Percentiles rank a stretch among this genome's conserved stretches.
Evolutionary conservation across 2,888 invertebrate species (phyloP).

Genomic region (Pammene fasciana): DNA sequence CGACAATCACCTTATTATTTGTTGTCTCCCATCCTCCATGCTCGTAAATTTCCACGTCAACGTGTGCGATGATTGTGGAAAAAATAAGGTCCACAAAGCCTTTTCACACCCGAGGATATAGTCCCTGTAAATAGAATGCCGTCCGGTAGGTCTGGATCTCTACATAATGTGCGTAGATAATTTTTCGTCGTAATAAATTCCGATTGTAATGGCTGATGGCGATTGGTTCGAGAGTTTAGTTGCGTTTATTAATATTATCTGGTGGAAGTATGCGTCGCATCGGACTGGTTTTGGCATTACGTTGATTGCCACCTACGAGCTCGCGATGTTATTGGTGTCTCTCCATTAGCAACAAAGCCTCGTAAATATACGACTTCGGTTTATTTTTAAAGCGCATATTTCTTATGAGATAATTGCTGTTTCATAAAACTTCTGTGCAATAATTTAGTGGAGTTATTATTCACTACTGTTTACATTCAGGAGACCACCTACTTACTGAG

Average conservation of each 20-base stretch:
- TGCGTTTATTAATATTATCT: slow-evolving; percentile 66
- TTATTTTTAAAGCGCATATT: slow-evolving; percentile 61
- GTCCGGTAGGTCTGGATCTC: slow-evolving; percentile 56
- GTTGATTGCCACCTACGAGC: slow-evolving; percentile 67
- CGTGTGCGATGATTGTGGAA: slow-evolving; percentile 81
- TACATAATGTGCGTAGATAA: slow-evolving; percentile 76
- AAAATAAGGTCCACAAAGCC: slow-evolving; percentile 77
- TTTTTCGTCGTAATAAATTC: slow-evolving; percentile 82
- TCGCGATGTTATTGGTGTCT: slow-evolving; percentile 59
- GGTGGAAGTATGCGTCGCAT: slow-evolving; percentile 57
- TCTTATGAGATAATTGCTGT: slow-evolving; percentile 34
- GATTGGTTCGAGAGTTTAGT: slow-evolving; percentile 73
- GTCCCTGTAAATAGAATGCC: slow-evolving; percentile 49
- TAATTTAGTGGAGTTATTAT: slow-evolving; percentile 30
- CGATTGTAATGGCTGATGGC: slow-evolving; percentile 77
- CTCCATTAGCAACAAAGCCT: slow-evolving; percentile 59
- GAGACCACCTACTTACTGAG: slow-evolving; percentile 23
- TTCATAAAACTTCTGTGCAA: slow-evolving; percentile 17
- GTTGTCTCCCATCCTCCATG: slow-evolving; percentile 81
- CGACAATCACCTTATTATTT: slow-evolving; percentile 76
- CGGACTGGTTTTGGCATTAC: slow-evolving; percentile 68
- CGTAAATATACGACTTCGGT: slow-evolving; percentile 60
- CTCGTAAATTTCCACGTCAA: slow-evolving; percentile 82
- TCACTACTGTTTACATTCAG: slow-evolving; percentile 27
- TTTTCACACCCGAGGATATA: slow-evolving; percentile 73